Evolutionary conservation across 2,113 vertebrate species (phyloP), one percentile per base, ranked within the genome.

Genomic region (Crotalus helleri): DNA sequence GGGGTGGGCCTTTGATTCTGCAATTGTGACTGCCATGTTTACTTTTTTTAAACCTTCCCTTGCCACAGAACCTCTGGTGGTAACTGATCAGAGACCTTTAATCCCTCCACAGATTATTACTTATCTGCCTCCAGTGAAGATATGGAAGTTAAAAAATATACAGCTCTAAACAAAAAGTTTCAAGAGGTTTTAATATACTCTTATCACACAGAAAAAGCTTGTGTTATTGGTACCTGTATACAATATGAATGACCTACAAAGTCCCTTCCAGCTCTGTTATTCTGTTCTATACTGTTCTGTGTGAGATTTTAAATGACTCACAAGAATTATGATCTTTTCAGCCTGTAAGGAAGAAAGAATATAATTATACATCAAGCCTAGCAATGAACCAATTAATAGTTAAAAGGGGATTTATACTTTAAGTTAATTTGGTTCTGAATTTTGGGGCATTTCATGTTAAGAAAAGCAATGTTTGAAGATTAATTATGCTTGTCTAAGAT

Each of bases 341-440:
- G 97, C 90, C 96, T 97, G 95, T 95, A 92, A 97, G 95, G 95
- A 97, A 98, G 97, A 97, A 98, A 97, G 97, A 97, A 97, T 97
- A 97, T 98, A 98, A 98, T 98, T 98, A 97, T 96, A 96, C 94
- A 97, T 97, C 57, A 87, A 97, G 96, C 85, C 96, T 1, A 91
- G 96, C 97, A 97, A 98, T 98, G 97, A 98, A 97, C 97, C 97
- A 98, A 98, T 98, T 98, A 97, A 97, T 97, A 97, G 97, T 97
- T 97, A 98, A 98, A 92, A 97, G 96, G 96, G 97, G 97, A 98
- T 97, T 97, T 97, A 97, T 97, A 97, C 95, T 98, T 97, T 97
- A 97, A 98, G 98, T 98, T 98, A 97, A 98, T 98, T 98, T 97
- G 96, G 94, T 95, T 97, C 96, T 97, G 97, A 97, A 96, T 97